A percentile compares a stretch with the other conserved stretches of the same genome.
Evolutionary conservation across 1,140 invertebrate genomes (phyloP).

Genomic region (Drosophila kanapiae): DNA sequence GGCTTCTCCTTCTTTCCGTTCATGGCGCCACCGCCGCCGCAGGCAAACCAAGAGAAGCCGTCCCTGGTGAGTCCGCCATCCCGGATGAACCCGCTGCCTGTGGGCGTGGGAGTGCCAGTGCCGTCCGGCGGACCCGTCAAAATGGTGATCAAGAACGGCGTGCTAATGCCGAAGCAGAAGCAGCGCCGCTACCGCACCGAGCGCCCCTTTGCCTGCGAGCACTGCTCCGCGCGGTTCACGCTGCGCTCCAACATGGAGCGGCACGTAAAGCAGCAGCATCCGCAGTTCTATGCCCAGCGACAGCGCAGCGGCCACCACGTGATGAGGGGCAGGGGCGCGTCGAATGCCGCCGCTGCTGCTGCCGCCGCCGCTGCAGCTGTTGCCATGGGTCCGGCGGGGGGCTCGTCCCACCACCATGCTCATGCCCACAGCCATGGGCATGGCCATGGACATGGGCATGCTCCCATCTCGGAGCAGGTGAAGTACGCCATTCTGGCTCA

Average conservation of each 20-base stretch:
- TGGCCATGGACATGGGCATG: conserved; percentile 60
- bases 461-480: conserved; percentile 89
- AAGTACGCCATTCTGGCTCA: conserved; percentile 92
- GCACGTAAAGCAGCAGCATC: conserved; percentile 97
- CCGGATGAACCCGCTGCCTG: conserved; percentile 1
- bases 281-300: conserved; percentile 93
- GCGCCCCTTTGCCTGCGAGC: conserved; percentile 94
- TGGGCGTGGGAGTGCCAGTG: conserved; percentile 35
- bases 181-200: conserved; percentile 96
- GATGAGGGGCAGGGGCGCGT: conserved; percentile 84
- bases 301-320: conserved; percentile 86
- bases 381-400: conserved; percentile 34
- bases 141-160: conserved; percentile 95
- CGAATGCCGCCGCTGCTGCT: conserved; percentile 44
- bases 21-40: conserved; percentile 87
- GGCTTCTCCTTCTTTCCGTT: conserved; percentile 81
- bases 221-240: conserved; percentile 95
- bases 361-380: conserved; percentile 56
- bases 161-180: conserved; percentile 95
- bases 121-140: conserved; percentile 89
- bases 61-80: conserved; percentile 16
- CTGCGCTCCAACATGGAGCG: conserved; percentile 96
- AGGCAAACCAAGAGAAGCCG: conserved; percentile 86
- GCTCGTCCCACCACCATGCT: neutral
- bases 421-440: conserved; percentile 9